Percentiles rank a stretch among this genome's conserved stretches.
Conservation (phyloP, 2,888 invertebrate species). For the Bombylius major region DNA sequence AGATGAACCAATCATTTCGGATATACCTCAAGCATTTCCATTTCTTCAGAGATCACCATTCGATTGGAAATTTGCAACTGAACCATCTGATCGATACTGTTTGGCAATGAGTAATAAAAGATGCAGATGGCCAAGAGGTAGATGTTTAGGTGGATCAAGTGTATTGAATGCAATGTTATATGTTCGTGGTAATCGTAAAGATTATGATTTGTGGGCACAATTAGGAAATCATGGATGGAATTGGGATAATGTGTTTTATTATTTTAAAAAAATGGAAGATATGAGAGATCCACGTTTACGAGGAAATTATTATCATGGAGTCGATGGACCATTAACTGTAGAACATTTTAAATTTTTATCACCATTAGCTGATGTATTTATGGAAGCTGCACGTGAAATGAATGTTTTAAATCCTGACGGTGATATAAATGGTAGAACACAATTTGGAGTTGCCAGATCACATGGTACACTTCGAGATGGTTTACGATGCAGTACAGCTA, state of each 20-base stretch:
- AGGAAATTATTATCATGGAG: constrained; percentile 51
- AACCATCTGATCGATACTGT: constrained; percentile 56
- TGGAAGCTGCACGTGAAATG: constrained; percentile 55
- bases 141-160: constrained; percentile 68
- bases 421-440: constrained; percentile 67
- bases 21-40: constrained; percentile 59
- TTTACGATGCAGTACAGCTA: constrained; percentile 69
- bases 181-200: constrained; percentile 66
- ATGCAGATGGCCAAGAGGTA: constrained; percentile 69
- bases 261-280: constrained; percentile 71
- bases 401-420: constrained; percentile 47
- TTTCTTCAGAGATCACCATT: constrained; percentile 56
- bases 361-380: constrained; percentile 53
- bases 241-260: constrained; percentile 57
- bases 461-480: constrained; percentile 69
- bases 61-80: constrained; percentile 74
- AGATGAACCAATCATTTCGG: constrained; percentile 58
- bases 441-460: constrained; percentile 64
- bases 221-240: constrained; percentile 69
- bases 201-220: constrained; percentile 75
- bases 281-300: constrained; percentile 50
- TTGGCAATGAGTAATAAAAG: constrained; percentile 49
- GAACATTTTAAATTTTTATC: constrained; percentile 60
- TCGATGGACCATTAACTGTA: constrained; percentile 58
- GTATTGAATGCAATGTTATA: constrained; percentile 85